Conservation (phyloP, 2,113 vertebrate genomes). For the Pavo muticus region DNA sequence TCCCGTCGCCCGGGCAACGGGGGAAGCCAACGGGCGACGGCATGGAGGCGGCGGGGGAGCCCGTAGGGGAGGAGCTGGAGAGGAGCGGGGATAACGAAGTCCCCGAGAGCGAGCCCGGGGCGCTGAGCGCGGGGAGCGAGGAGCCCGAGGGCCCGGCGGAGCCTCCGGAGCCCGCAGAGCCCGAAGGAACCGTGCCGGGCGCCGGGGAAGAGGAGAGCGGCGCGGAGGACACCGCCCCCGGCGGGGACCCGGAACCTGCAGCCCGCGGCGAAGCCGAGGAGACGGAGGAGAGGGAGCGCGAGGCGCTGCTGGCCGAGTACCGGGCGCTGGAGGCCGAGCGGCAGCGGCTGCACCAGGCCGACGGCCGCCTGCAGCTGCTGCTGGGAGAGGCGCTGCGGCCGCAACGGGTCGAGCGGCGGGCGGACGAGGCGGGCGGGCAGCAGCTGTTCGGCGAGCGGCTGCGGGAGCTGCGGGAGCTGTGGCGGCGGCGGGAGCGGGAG, state of each 20-base stretch:
- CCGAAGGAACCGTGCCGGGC: not conserved
- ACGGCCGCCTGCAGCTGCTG: conserved; percentile 73
- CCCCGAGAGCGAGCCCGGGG: too few species aligned
- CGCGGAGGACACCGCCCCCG: not conserved
- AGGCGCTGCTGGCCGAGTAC: conserved; percentile 57
- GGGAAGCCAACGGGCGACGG: not conserved
- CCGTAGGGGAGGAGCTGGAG: not conserved
- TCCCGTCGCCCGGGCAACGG: not conserved
- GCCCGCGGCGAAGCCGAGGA: too few species aligned
- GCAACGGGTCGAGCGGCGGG: conserved; percentile 34
- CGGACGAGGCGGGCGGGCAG: conserved; percentile 65
- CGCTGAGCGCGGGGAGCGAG: not conserved
- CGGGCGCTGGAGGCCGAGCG: conserved; percentile 68
- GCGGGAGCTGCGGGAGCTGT: conserved; percentile 71
- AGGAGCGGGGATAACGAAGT: too few species aligned
- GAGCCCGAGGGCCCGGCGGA: not conserved
- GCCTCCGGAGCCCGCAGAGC: not conserved
- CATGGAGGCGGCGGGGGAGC: too few species aligned
- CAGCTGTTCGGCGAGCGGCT: conserved; percentile 62
- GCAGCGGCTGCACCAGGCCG: conserved; percentile 56
- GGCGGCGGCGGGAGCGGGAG: conserved; percentile 2
- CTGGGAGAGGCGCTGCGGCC: conserved; percentile 72
- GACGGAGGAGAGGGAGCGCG: conserved; percentile 14
- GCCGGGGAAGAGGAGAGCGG: not conserved
- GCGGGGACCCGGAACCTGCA: not conserved